Evolutionary conservation across 2,113 vertebrate genomes (phyloP).

Genomic region (Menura novaehollandiae): DNA sequence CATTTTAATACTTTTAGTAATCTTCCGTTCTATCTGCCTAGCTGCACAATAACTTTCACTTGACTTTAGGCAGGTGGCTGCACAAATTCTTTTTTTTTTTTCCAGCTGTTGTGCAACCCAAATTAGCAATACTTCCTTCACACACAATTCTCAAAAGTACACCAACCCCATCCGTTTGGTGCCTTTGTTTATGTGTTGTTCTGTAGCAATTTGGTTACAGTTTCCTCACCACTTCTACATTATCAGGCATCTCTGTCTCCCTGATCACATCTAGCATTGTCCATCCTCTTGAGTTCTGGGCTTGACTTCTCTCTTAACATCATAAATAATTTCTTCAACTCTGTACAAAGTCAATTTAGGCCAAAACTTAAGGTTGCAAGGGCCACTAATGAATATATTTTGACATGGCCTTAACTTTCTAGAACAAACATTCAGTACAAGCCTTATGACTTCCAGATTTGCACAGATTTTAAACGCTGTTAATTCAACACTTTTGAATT

Average conservation of each 20-base stretch:
- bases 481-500: slow-evolving; percentile 51
- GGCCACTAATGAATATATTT: background rate
- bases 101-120: background rate
- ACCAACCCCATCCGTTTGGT: background rate
- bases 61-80: slow-evolving; percentile 4
- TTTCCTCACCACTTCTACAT: slow-evolving; percentile 4
- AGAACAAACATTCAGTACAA: background rate
- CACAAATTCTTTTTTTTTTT: background rate
- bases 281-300: background rate
- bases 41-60: background rate
- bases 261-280: background rate
- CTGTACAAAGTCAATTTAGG: background rate
- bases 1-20: background rate
- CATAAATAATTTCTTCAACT: background rate
- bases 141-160: background rate
- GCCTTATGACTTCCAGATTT: slow-evolving; percentile 37
- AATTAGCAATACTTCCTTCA: background rate
- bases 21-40: background rate
- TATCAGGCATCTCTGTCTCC: background rate
- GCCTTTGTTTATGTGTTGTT: background rate
- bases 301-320: slow-evolving; percentile 4
- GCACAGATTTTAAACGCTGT: background rate
- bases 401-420: background rate
- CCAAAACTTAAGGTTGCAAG: background rate
- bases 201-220: slow-evolving; percentile 26